Evolutionary conservation across 2,888 invertebrate genomes (phyloP).

Genomic region (Phaedon cochleariae): DNA sequence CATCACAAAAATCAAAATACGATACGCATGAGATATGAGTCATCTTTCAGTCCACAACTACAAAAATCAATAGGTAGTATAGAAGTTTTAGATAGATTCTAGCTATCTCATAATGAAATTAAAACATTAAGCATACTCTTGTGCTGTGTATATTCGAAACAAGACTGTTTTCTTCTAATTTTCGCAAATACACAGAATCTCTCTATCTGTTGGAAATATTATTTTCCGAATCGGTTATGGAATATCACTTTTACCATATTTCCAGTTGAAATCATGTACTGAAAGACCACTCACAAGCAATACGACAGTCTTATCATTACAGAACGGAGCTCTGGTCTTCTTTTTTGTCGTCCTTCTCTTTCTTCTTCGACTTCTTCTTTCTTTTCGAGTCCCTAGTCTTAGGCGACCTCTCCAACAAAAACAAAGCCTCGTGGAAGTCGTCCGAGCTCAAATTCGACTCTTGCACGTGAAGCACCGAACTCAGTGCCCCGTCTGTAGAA

Average conservation of each 20-base stretch:
- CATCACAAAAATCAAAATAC: conserved; percentile 53
- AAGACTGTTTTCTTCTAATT: too few relatives aligned
- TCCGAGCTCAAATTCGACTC: conserved; percentile 67
- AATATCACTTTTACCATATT: too few relatives aligned
- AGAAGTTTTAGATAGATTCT: too few relatives aligned
- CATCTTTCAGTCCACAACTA: conserved; percentile 41
- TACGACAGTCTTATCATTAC: conserved; percentile 50
- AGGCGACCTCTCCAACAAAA: conserved; percentile 65
- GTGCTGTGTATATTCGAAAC: too few relatives aligned
- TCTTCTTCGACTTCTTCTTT: conserved; percentile 63
- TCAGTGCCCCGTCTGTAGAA: conserved; percentile 67
- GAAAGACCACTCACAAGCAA: not conserved
- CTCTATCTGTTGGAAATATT: too few relatives aligned
- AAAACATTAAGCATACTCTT: too few relatives aligned
- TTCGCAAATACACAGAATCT: too few relatives aligned
- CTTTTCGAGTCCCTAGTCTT: conserved; percentile 64
- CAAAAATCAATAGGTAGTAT: not conserved
- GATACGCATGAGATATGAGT: conserved; percentile 50
- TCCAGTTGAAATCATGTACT: not conserved
- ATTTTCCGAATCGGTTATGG: too few relatives aligned
- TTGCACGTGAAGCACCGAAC: conserved; percentile 67
- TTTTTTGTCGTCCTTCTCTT: conserved; percentile 60
- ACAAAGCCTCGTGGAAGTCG: conserved; percentile 68
- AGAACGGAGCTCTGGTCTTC: conserved; percentile 64
- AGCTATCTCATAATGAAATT: too few relatives aligned